These are phyloP conservation scores for Tragelaphus scriptus DNA, from an alignment of 2,113 vertebrate genomes.

Conservation along the genomic window DNA sequence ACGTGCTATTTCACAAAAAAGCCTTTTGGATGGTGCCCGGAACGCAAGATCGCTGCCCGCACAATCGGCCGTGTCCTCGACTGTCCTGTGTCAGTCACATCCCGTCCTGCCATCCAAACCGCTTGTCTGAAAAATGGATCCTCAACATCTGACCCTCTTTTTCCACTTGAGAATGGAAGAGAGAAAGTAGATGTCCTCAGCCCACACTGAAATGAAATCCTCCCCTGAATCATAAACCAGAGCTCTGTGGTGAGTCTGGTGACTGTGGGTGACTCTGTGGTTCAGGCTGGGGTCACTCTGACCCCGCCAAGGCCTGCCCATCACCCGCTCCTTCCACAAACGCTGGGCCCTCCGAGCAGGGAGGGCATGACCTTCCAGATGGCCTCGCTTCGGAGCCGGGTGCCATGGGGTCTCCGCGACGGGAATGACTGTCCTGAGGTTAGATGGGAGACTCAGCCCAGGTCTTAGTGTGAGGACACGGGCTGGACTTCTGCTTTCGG, in stretches of 20 bases:
- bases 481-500: slow-evolving; percentile 35
- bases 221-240: not conserved
- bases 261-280: not conserved
- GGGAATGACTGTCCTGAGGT: not conserved
- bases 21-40: not conserved
- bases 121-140: not conserved
- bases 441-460: not conserved
- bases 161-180: not conserved
- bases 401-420: fast-evolving
- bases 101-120: not conserved
- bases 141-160: not conserved
- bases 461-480: not conserved
- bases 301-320: not conserved
- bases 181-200: not conserved
- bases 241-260: not conserved
- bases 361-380: fast-evolving
- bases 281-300: not conserved
- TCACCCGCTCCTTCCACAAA: not conserved
- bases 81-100: fast-evolving
- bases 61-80: fast-evolving
- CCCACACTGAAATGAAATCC: not conserved
- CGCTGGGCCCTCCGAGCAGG: fast-evolving
- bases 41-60: fast-evolving
- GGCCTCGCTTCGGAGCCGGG: fast-evolving
- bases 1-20: not conserved